phyloP scores from a whole-genome alignment of 2,888 invertebrate species.

The Helleia helle region DNA sequence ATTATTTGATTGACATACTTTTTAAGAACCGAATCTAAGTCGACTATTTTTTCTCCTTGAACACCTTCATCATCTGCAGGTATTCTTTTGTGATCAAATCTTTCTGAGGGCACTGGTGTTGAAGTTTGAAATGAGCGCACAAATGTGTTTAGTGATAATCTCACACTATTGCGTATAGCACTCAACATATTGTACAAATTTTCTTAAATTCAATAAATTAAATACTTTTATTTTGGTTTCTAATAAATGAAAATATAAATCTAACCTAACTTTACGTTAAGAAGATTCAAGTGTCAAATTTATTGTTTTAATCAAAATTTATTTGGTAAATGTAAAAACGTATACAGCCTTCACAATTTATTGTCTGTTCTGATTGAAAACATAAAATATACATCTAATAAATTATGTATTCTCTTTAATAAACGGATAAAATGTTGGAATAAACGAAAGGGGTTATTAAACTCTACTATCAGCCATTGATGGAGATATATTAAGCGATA shows the following conservation, averaged over 20 bases:
- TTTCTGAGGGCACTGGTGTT: conserved; percentile 37
- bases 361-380: no score
- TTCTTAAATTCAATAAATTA: not conserved
- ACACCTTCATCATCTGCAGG: conserved; percentile 82
- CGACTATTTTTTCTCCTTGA: conserved; percentile 80
- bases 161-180: conserved; percentile 37
- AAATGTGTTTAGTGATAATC: conserved; percentile 30
- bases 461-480: no score
- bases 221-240: conserved; percentile 1
- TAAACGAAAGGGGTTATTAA: no score
- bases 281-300: no score
- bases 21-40: conserved; percentile 78
- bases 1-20: conserved; percentile 65
- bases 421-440: no score
- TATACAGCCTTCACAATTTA: no score
- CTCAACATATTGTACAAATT: conserved; percentile 37
- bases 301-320: no score
- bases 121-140: conserved; percentile 46
- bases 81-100: conserved; percentile 58
- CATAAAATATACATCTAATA: no score
- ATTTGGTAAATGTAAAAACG: no score
- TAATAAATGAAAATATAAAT: not conserved
- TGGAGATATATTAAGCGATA: no score
- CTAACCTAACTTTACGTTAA: no score
- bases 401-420: no score